phyloP scores from a whole-genome alignment of 2,113 vertebrate species.

The Castor canadensis region DNA sequence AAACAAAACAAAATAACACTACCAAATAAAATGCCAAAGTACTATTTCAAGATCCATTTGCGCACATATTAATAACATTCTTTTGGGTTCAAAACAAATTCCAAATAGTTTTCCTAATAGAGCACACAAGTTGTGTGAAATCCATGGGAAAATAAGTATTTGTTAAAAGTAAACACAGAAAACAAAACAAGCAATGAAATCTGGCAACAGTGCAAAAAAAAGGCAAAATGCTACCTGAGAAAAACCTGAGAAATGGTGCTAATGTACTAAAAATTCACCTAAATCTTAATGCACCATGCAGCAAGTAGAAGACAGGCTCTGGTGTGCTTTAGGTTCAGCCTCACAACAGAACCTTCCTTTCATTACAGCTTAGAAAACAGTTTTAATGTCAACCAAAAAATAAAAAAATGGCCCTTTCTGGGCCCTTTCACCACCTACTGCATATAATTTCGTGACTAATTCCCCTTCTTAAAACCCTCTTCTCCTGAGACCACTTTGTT shows the following conservation, averaged over 20 bases:
- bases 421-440: not conserved
- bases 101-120: slow-evolving; percentile 29
- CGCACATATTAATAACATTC: not conserved
- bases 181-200: slow-evolving; percentile 8
- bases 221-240: not conserved
- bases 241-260: not conserved
- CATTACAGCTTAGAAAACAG: not conserved
- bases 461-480: not conserved
- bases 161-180: slow-evolving; percentile 42
- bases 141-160: not conserved
- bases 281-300: not conserved
- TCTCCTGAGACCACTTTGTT: not conserved
- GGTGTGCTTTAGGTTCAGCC: not conserved
- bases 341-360: not conserved
- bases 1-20: slow-evolving; percentile 28
- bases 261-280: not conserved
- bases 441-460: not conserved
- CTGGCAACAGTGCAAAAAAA: not conserved
- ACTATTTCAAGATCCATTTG: not conserved
- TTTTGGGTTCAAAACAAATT: not conserved
- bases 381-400: not conserved
- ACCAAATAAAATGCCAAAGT: slow-evolving; percentile 17
- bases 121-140: slow-evolving; percentile 9
- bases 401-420: not conserved
- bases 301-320: not conserved